A percentile compares a stretch with the other conserved stretches of the same genome.
Evolutionary conservation across 2,113 vertebrate species (phyloP).

Genomic region (Sceloporus undulatus): DNA sequence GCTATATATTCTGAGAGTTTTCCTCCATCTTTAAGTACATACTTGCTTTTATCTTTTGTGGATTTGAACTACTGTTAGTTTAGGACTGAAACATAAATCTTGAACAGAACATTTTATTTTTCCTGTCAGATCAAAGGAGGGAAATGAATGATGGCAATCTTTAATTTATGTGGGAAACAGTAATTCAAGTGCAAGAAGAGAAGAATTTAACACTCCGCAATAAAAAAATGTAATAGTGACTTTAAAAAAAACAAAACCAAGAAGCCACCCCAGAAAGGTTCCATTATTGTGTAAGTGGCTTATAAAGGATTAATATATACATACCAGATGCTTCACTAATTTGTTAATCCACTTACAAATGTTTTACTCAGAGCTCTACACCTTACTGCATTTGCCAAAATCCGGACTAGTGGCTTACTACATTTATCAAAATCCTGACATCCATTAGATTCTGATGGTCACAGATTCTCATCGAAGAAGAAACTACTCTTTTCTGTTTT

Average conservation of each 20-base stretch:
- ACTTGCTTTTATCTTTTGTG: background rate
- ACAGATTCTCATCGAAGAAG: background rate
- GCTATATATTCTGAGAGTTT: too few species aligned
- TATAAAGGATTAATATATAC: conserved; percentile 18
- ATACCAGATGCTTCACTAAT: conserved; percentile 11
- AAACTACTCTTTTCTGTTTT: background rate
- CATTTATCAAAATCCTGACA: background rate
- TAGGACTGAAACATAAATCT: background rate
- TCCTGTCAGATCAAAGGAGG: background rate
- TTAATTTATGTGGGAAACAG: background rate
- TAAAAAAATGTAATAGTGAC: background rate
- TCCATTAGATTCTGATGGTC: background rate
- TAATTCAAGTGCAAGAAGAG: background rate
- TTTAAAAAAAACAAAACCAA: background rate
- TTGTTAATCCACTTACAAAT: conserved; percentile 4
- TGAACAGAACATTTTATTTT: background rate
- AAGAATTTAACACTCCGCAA: background rate
- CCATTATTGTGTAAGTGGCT: background rate
- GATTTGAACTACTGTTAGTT: background rate
- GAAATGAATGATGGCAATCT: background rate
- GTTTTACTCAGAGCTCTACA: background rate
- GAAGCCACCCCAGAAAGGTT: background rate
- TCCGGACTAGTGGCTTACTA: background rate
- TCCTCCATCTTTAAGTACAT: background rate
- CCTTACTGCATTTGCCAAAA: background rate